These are phyloP conservation scores for Micronisus gabar DNA, from an alignment of 2,113 vertebrate species.

Conservation along the genomic window DNA sequence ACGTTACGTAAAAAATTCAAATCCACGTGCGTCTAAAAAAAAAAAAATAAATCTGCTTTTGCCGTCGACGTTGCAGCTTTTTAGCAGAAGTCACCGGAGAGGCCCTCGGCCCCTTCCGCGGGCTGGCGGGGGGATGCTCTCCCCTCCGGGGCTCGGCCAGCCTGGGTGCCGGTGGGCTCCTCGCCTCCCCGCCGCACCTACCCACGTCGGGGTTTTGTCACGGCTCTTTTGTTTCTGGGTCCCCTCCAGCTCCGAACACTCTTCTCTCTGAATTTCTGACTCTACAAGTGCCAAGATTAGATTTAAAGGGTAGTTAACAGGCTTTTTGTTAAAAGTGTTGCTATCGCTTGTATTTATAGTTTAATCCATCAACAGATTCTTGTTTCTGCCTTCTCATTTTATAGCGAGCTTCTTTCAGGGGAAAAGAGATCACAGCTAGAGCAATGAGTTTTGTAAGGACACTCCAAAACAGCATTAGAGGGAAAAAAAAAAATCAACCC, in stretches of 20 bases:
- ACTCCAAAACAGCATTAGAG: neutral
- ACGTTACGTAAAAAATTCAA: neutral
- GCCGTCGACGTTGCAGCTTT: neutral
- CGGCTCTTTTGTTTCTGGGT: neutral
- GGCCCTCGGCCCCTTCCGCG: neutral
- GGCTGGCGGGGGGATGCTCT: neutral
- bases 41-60: neutral
- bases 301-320: conserved; percentile 25
- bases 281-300: neutral
- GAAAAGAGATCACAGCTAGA: conserved; percentile 2
- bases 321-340: conserved; percentile 27
- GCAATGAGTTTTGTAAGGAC: neutral
- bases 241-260: neutral
- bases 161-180: neutral
- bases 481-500: neutral
- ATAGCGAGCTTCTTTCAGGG: neutral
- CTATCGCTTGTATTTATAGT: conserved; percentile 24
- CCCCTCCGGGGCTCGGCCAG: neutral
- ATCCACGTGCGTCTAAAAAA: neutral
- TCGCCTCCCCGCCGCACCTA: accelerated
- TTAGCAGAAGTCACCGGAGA: neutral
- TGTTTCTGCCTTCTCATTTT: conserved; percentile 17
- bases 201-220: neutral
- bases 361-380: conserved; percentile 49
- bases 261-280: neutral